A percentile compares a stretch with the other conserved stretches of the same genome.
phyloP scores from a whole-genome alignment of 2,797 vertebrate genomes.

The Euphonia xanthogaster region DNA sequence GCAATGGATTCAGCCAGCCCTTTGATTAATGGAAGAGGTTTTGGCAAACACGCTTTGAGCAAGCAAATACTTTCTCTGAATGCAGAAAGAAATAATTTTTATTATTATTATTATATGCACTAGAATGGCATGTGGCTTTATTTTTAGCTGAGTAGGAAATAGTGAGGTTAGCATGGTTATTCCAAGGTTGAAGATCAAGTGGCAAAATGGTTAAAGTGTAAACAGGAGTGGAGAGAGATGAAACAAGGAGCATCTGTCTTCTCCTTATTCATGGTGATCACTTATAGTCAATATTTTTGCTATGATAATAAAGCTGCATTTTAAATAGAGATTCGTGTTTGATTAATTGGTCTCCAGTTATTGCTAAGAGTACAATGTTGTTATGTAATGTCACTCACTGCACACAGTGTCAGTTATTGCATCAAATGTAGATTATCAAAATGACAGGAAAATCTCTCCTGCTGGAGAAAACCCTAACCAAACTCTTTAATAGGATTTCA shows the following conservation, averaged over 20 bases:
- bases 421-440: background rate
- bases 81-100: background rate
- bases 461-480: background rate
- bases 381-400: background rate
- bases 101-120: background rate
- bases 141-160: slow-evolving; percentile 37
- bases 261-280: background rate
- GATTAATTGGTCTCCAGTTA: background rate
- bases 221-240: slow-evolving; percentile 2
- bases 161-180: background rate
- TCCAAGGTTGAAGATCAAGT: slow-evolving; percentile 51
- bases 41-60: background rate
- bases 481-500: background rate
- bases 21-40: background rate
- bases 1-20: background rate
- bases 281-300: background rate
- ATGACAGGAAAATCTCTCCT: background rate
- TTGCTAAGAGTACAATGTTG: background rate
- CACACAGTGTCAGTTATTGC: background rate
- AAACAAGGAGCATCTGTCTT: background rate
- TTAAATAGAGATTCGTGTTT: background rate
- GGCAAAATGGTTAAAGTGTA: slow-evolving; percentile 24
- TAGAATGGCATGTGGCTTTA: background rate
- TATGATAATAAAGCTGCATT: background rate
- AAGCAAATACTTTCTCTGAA: background rate